A percentile compares a stretch with the other conserved stretches of the same genome.
Conservation (phyloP, 2,113 vertebrate genomes). For the Zapornia atra region DNA sequence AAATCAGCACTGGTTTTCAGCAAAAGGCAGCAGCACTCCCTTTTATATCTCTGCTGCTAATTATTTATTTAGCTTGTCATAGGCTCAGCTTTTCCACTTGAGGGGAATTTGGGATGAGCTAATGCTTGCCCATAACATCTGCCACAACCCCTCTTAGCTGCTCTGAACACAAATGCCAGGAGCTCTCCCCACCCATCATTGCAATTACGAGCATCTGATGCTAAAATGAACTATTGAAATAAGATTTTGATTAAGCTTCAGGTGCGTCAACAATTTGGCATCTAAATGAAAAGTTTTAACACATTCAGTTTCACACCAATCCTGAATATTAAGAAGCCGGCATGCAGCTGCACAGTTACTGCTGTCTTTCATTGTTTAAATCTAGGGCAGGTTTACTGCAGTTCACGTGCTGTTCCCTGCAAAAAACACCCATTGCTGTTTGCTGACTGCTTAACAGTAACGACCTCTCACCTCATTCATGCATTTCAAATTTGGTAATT, state of each 20-base stretch:
- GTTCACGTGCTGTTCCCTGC: neutral
- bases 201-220: neutral
- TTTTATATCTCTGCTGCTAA: neutral
- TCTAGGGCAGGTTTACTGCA: neutral
- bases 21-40: neutral
- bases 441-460: neutral
- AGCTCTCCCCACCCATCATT: neutral
- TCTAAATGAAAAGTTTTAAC: neutral
- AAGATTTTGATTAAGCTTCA: slow-evolving; percentile 22
- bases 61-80: slow-evolving; percentile 24
- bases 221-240: neutral
- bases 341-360: neutral
- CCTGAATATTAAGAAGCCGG: neutral
- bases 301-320: neutral
- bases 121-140: neutral
- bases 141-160: neutral
- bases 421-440: neutral
- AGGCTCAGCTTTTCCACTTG: neutral
- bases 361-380: neutral
- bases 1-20: neutral
- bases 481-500: neutral
- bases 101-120: neutral
- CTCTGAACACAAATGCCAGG: neutral
- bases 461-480: neutral
- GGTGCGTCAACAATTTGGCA: neutral